These are phyloP conservation scores for Polyommatus iphigenia DNA, from an alignment of 2,888 invertebrate species.

Conservation along the genomic window DNA sequence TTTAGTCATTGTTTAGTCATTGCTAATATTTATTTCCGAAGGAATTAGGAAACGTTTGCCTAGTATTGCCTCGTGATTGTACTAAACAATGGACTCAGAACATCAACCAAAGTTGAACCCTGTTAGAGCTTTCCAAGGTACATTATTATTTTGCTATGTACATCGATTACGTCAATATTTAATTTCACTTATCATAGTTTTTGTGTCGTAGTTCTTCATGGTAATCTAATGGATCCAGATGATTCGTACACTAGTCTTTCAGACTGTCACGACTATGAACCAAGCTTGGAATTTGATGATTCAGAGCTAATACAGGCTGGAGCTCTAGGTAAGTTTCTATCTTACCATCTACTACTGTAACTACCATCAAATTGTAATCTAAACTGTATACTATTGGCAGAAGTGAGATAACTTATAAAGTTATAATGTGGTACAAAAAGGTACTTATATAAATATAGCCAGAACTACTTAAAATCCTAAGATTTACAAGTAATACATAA, in stretches of 20 bases:
- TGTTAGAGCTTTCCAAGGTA: slow-evolving; percentile 72
- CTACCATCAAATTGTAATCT: too few species aligned
- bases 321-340: slow-evolving; percentile 81
- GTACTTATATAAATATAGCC: too few species aligned
- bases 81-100: slow-evolving; percentile 59
- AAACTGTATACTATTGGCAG: too few species aligned
- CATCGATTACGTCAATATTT: neutral
- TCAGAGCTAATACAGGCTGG: slow-evolving; percentile 89
- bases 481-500: too few species aligned
- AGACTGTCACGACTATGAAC: slow-evolving; percentile 96
- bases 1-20: neutral
- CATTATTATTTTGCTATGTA: slow-evolving; percentile 23
- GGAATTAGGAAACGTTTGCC: neutral
- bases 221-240: slow-evolving; percentile 76
- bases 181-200: neutral
- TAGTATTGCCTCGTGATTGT: neutral
- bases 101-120: slow-evolving; percentile 70
- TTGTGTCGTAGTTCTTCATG: slow-evolving; percentile 58
- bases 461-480: too few species aligned
- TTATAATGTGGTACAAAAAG: too few species aligned
- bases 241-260: slow-evolving; percentile 93
- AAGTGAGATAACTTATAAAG: too few species aligned
- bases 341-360: too few species aligned
- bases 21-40: slow-evolving; percentile 8
- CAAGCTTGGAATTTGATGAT: slow-evolving; percentile 97